Conservation (phyloP, 2,113 vertebrate genomes). For the Gasterosteus aculeatus region DNA sequence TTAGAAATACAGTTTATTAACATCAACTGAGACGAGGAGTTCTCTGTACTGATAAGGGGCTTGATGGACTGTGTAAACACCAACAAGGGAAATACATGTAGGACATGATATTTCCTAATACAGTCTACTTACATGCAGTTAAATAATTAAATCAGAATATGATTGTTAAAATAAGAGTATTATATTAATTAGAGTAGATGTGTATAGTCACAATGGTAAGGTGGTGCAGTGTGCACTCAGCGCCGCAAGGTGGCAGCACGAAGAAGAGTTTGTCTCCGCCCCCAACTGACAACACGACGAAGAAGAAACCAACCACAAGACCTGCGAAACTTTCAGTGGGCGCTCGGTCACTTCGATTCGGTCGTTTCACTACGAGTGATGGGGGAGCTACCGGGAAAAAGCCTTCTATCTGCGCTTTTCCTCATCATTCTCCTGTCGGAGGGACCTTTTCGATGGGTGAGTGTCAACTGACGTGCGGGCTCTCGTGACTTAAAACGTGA, state of each 20-base stretch:
- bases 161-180: not conserved
- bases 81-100: not conserved
- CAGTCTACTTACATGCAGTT: not conserved
- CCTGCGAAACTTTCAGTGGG: conserved; percentile 37
- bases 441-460: conserved; percentile 66
- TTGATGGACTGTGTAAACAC: not conserved
- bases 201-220: not conserved
- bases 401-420: not conserved
- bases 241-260: conserved; percentile 54
- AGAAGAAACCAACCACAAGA: conserved; percentile 56
- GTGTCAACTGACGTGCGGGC: conserved; percentile 13
- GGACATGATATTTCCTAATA: not conserved
- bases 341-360: conserved; percentile 4
- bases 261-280: conserved; percentile 19
- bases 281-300: conserved; percentile 23
- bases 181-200: too few relatives aligned
- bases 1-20: not conserved
- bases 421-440: conserved; percentile 47
- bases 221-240: not conserved
- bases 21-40: not conserved
- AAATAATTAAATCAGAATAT: not conserved
- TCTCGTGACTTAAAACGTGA: conserved; percentile 54
- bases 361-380: conserved; percentile 38
- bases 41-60: not conserved
- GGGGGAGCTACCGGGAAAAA: conserved; percentile 40